Percentiles rank a stretch among this genome's conserved stretches.
Conservation (phyloP, 2,113 vertebrate genomes). For the Tetrao urogallus region DNA sequence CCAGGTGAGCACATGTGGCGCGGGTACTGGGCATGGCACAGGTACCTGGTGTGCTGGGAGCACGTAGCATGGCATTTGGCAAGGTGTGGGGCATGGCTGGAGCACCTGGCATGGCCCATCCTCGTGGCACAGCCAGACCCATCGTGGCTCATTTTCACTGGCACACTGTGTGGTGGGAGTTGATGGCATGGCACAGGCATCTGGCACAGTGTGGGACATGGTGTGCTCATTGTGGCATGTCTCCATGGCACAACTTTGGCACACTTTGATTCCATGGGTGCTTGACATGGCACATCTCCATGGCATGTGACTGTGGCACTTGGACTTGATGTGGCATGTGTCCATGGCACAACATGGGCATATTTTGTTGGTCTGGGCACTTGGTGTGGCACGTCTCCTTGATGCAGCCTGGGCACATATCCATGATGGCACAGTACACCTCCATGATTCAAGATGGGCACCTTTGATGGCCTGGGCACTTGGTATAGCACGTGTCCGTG, state of each 20-base stretch:
- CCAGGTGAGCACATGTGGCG: constrained; percentile 82
- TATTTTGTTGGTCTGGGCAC: too few relatives aligned
- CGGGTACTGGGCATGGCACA: neutral
- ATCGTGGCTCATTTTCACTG: neutral
- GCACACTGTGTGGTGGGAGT: neutral
- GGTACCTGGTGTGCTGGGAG: neutral
- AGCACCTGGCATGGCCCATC: neutral
- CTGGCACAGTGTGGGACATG: neutral
- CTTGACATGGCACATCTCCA: neutral
- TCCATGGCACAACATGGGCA: too few relatives aligned
- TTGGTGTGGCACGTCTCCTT: too few relatives aligned
- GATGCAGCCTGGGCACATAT: too few relatives aligned
- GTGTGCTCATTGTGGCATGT: neutral
- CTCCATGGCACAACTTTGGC: neutral
- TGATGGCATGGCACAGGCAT: neutral
- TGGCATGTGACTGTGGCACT: too few relatives aligned
- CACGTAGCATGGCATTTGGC: too few relatives aligned
- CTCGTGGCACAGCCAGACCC: neutral
- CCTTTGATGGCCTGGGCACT: neutral
- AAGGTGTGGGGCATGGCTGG: neutral
- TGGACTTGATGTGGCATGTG: too few relatives aligned
- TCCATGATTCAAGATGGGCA: neutral
- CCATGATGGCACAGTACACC: too few relatives aligned
- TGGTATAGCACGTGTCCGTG: too few relatives aligned
- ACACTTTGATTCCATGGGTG: fast-evolving